These are phyloP conservation scores for Drosophila glabriapex DNA, from an alignment of 2,888 invertebrate genomes.

Conservation along the genomic window DNA sequence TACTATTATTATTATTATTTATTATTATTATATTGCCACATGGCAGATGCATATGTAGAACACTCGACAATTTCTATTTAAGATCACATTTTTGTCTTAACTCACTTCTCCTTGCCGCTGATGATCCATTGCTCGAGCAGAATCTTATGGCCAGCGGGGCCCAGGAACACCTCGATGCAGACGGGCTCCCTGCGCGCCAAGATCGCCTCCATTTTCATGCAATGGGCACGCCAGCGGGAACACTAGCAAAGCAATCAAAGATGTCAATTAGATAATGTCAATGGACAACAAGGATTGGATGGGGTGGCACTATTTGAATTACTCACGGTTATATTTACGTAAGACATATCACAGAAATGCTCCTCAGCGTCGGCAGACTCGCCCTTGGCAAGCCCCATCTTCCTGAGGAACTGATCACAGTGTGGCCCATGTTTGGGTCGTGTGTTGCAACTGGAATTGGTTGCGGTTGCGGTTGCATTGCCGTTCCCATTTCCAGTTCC, in stretches of 20 bases:
- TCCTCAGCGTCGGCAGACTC: constrained; percentile 84
- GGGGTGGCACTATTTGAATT: neutral
- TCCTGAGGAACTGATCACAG: constrained; percentile 86
- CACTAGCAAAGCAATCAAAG: constrained; percentile 64
- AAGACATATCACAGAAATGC: constrained; percentile 86
- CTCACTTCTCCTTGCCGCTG: constrained; percentile 84
- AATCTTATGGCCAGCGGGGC: constrained; percentile 84
- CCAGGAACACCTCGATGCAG: constrained; percentile 85
- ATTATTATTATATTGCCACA: neutral
- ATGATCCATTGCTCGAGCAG: constrained; percentile 85
- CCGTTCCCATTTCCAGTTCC: neutral
- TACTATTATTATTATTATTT: too few relatives aligned
- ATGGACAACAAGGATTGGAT: neutral
- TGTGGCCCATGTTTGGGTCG: constrained; percentile 85
- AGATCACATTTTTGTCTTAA: constrained; percentile 1
- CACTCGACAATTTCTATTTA: too few relatives aligned
- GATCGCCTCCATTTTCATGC: constrained; percentile 84
- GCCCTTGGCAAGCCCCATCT: constrained; percentile 85
- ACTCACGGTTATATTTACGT: constrained; percentile 85
- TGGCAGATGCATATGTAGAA: too few relatives aligned
- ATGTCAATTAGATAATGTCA: too few relatives aligned
- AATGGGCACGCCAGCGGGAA: constrained; percentile 85
- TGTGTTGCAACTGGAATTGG: constrained; percentile 55
- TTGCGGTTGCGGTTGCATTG: constrained; percentile 1
- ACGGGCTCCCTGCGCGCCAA: constrained; percentile 84